Evolutionary conservation across 1,140 invertebrate genomes (phyloP), one percentile per base, ranked within the genome.

Genomic region (Pachyrhynchus sulphureomaculatus): DNA sequence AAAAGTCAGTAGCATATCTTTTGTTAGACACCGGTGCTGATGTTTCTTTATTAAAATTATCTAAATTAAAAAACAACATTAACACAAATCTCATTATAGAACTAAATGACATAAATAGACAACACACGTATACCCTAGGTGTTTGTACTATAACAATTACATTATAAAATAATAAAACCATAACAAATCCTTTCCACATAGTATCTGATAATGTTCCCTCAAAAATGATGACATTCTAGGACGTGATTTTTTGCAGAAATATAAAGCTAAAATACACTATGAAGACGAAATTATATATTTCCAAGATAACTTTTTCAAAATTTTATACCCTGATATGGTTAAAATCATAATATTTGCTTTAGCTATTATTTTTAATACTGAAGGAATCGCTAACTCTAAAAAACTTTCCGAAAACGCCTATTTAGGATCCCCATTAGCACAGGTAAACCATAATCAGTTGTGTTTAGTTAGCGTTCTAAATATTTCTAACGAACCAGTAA

Each of bases 191-290:
- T 3, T 41, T 41, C 18, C 37, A 41, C 9, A 41, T 41, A 17
- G 17, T 41, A 17, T 15, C 37, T 2, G 17, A 41, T 18, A 18
- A 41, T 15, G 3, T 18, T 17, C 37, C 4, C 15, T 41, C 2
- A 41, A 41, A 18, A 41, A 15, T 9, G 37, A 41, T 18, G 37
- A 15, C 8, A n/a, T 41, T 3, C 18, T 41, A 10, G 37, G 37
- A 17, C 37, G 37, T 18, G 37, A 41, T n/a, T 41, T 41, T 41
- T 41, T 41, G 10, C 37, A 41, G 18, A 41, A 41, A 41, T 41
- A 41, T 41, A 41, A 41, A 41, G 17, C 37, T 18, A 41, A 41
- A 41, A 41, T 41, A 15, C 3, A 41, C 15, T 41, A 41, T 9
- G 37, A 41, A 41, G 17, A n/a, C 3, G 37, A 41, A 41, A 41